Evolutionary conservation across 2,888 invertebrate genomes (phyloP), one percentile per base, ranked within the genome.

Genomic region (Rhopalosiphum nymphaeae): DNA sequence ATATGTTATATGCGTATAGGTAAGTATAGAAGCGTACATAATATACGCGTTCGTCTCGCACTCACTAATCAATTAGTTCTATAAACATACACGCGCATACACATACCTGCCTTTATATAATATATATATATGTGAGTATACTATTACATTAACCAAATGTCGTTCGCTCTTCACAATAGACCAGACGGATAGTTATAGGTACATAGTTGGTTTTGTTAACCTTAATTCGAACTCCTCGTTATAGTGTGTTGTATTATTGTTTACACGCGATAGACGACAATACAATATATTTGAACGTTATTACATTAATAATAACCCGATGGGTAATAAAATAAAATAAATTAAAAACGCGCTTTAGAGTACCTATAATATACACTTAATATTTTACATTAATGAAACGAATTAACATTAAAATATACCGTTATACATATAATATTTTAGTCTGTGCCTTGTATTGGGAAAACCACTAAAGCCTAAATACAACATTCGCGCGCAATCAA

Each of bases 91-190:
- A 61, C 29, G 9, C 36, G 29, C 44, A 29, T 61, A 42, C 57
- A 10, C 49, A 25, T 88, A 88, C 26, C 29, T 53, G 13, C n/a
- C 13, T 89, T 7, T 90, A n/a, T 67, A 16, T 57, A 46, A 13
- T 26, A 84, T 44, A 26, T n/a, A 10, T 11, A 42, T 91, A 56
- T 67, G 85, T 86, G 61, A 46, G 44, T 46, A 46, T 46, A 46
- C 21, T 87, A 92, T 61, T n/a, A 78, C 67, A 42, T 92, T 88
- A 29, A 88, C 92, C 92, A 88, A 92, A 92, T 92, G 92, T 92
- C 88, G 88, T 92, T 67, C 42, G 67, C 5, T 67, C 9, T 92
- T 61, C 91, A 92, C 91, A 91, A 91, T 85, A 36, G 91, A 56
- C 67, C 53, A 61, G 61, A 42, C 44, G 53, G 86, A 49, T 46